A percentile compares a stretch with the other conserved stretches of the same genome.
Conservation (phyloP, 2,797 vertebrate species). For the Cygnus olor region DNA sequence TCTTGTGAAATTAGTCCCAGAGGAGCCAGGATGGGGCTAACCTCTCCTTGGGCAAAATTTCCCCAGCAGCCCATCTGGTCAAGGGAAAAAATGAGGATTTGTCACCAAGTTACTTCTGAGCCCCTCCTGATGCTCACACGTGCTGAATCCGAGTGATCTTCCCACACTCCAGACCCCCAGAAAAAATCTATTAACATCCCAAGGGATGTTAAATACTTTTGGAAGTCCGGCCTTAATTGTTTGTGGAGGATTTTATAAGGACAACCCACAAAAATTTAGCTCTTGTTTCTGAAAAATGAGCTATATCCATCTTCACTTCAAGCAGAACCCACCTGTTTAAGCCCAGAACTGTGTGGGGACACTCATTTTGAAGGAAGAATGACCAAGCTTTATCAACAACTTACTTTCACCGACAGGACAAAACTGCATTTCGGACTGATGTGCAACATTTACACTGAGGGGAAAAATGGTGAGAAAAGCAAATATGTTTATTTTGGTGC, state of each 20-base stretch:
- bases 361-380: not conserved
- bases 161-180: fast-evolving
- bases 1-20: not conserved
- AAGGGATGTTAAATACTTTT: not conserved
- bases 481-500: not conserved
- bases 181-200: not conserved
- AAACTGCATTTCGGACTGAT: not conserved
- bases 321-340: fast-evolving
- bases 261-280: not conserved
- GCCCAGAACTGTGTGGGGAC: not conserved
- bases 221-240: not conserved
- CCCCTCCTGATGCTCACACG: not conserved
- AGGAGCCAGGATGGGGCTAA: not conserved
- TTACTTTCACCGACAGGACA: not conserved
- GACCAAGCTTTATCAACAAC: not conserved
- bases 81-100: not conserved
- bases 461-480: not conserved
- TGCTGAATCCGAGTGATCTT: not conserved
- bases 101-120: not conserved
- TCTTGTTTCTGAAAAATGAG: not conserved
- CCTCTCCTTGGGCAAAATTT: not conserved
- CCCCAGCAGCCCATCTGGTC: not conserved
- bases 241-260: not conserved
- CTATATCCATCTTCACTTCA: not conserved
- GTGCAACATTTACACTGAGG: not conserved